Percentiles rank a stretch among this genome's conserved stretches.
Evolutionary conservation across 2,113 vertebrate species (phyloP).

Genomic region (Herpailurus yagouaroundi): DNA sequence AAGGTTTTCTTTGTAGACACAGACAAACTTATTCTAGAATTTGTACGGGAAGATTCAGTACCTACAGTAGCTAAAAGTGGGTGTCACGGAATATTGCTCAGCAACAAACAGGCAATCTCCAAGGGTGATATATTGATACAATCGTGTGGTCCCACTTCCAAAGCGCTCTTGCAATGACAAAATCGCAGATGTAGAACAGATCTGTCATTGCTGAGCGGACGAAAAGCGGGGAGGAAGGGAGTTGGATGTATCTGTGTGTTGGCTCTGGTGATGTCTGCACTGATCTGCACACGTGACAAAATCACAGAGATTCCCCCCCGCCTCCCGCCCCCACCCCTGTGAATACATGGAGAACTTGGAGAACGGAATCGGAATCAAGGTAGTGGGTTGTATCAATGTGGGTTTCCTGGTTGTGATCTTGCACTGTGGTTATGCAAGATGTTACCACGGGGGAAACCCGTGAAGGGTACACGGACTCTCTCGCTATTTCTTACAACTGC

Average conservation of each 20-base stretch:
- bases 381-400: accelerated
- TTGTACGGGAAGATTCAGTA: neutral
- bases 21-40: neutral
- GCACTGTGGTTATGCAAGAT: accelerated
- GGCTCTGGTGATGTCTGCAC: neutral
- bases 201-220: neutral
- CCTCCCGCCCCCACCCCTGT: accelerated
- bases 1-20: neutral
- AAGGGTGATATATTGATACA: too few species aligned
- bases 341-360: accelerated
- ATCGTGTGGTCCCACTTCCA: neutral
- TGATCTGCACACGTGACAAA: neutral
- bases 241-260: neutral
- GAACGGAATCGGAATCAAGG: accelerated
- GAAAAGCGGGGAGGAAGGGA: accelerated
- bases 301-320: accelerated
- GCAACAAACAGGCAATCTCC: neutral
- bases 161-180: neutral
- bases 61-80: neutral
- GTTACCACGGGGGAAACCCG: accelerated
- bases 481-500: neutral
- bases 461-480: accelerated
- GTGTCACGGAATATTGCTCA: accelerated
- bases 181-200: neutral
- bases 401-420: neutral